A percentile compares a stretch with the other conserved stretches of the same genome.
Conservation (phyloP, 2,113 vertebrate species). For the Murina feae region DNA sequence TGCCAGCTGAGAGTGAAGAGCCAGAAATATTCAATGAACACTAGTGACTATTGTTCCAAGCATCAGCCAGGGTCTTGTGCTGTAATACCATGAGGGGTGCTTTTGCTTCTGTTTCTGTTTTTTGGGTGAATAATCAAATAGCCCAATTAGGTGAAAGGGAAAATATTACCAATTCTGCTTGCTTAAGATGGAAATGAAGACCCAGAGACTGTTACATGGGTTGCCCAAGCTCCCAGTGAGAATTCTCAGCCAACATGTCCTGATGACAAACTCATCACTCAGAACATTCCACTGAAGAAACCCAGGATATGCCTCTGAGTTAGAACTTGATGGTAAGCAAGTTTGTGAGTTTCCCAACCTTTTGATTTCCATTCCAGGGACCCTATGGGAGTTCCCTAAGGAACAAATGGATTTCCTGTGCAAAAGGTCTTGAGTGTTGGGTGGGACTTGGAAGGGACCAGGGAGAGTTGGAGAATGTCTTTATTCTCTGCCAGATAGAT, state of each 20-base stretch:
- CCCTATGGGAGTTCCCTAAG: neutral
- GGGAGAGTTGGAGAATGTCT: neutral
- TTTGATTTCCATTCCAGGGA: neutral
- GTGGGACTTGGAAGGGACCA: neutral
- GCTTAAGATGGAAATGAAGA: neutral
- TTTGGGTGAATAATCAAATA: neutral
- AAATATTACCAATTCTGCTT: neutral
- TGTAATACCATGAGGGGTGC: neutral
- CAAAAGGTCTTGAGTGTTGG: neutral
- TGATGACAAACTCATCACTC: neutral
- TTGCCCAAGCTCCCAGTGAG: neutral
- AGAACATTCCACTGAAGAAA: neutral
- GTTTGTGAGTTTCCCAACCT: neutral
- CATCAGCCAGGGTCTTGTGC: neutral
- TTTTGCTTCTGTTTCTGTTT: neutral
- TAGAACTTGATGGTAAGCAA: neutral
- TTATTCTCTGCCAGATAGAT: conserved; percentile 17
- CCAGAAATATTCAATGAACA: neutral
- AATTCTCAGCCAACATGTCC: neutral
- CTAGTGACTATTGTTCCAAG: no score
- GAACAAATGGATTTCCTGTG: neutral
- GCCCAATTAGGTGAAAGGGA: neutral
- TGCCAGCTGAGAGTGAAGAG: neutral
- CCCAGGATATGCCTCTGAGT: neutral
- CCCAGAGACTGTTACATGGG: neutral